Conservation (phyloP, 2,888 invertebrate genomes). For the Thymelicus acteon region DNA sequence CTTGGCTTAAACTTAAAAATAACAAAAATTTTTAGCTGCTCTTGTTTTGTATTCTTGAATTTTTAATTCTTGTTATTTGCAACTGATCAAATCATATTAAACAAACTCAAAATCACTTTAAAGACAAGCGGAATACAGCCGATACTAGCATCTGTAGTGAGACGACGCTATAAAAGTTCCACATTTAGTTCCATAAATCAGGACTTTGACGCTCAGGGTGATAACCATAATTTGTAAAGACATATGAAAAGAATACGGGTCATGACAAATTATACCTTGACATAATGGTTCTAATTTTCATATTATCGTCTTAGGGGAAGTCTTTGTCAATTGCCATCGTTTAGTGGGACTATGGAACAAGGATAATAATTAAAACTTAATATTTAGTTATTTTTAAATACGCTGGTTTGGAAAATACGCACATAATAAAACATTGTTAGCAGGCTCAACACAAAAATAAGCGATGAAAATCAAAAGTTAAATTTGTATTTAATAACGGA, state of each 20-base stretch:
- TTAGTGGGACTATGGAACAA: not conserved
- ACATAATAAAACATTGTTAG: too few relatives aligned
- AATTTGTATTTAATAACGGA: too few relatives aligned
- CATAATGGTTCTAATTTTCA: slow-evolving; percentile 1
- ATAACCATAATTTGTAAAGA: slow-evolving; percentile 3
- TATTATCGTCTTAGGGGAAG: not conserved
- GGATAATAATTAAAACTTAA: too few relatives aligned
- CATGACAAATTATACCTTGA: slow-evolving; percentile 6
- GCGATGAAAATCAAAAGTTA: too few relatives aligned
- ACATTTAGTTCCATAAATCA: slow-evolving; percentile 8
- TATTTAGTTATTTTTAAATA: too few relatives aligned
- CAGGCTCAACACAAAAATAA: too few relatives aligned
- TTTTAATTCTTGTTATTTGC: too few relatives aligned
- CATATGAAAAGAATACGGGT: slow-evolving; percentile 1
- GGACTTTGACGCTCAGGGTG: not conserved
- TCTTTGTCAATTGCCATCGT: not conserved
- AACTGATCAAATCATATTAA: too few relatives aligned
- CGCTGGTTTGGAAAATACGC: too few relatives aligned
- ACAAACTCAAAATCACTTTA: not conserved
- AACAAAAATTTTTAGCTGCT: not conserved
- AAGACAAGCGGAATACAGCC: not conserved
- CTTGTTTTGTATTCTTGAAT: not conserved
- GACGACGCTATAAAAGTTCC: not conserved
- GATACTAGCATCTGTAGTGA: not conserved
- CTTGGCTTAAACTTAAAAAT: too few relatives aligned